phyloP scores from a whole-genome alignment of 2,113 vertebrate genomes.

The Takifugu flavidus region DNA sequence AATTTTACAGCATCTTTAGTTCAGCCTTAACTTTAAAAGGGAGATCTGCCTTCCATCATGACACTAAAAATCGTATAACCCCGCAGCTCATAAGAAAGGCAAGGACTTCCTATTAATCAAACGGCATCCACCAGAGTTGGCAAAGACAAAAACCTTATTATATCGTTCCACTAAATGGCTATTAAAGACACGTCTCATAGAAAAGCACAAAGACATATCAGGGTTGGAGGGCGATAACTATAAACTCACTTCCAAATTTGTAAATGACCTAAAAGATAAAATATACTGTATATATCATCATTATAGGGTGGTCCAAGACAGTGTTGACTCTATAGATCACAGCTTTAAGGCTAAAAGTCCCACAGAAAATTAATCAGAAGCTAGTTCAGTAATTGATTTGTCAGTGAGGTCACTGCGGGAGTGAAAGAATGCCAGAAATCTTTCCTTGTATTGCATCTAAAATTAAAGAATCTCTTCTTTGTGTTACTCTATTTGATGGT shows the following conservation, averaged over 20 bases:
- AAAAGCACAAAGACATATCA: background rate
- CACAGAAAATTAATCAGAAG: background rate
- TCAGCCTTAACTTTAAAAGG: constrained; percentile 53
- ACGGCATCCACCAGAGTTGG: constrained; percentile 6
- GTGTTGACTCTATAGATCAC: background rate
- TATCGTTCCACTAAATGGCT: constrained; percentile 3
- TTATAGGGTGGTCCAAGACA: background rate
- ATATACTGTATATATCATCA: background rate
- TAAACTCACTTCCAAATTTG: background rate
- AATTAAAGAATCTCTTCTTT: background rate
- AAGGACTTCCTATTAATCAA: constrained; percentile 32
- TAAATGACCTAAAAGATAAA: background rate
- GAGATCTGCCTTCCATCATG: constrained; percentile 26
- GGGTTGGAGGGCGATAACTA: background rate
- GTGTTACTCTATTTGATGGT: background rate
- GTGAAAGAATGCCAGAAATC: background rate
- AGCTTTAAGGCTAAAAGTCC: background rate
- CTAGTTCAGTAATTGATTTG: background rate
- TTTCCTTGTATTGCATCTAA: background rate
- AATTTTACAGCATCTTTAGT: constrained; percentile 50
- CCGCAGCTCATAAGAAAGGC: constrained; percentile 10
- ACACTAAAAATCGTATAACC: constrained; percentile 34
- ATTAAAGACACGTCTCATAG: background rate
- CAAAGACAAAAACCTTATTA: background rate
- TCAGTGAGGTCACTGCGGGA: background rate